phyloP scores from a whole-genome alignment of 2,113 vertebrate genomes.

The Sinocyclocheilus anophthalmus region DNA sequence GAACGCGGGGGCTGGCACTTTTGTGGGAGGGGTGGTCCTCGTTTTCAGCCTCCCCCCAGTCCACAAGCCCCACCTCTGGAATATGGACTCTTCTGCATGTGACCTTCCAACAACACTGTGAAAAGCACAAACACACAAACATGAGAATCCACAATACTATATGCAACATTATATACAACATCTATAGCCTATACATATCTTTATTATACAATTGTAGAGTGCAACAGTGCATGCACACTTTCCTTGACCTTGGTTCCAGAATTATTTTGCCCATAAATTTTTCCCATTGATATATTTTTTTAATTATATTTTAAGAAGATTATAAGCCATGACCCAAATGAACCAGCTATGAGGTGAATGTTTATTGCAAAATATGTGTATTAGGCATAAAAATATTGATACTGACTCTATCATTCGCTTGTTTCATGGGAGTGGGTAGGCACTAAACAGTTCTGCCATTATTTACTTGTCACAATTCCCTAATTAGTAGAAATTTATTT shows the following conservation, averaged over 20 bases:
- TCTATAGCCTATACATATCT: background rate
- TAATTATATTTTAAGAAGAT: background rate
- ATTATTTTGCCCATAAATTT: background rate
- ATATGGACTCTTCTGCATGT: conserved; percentile 79
- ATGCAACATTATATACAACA: background rate
- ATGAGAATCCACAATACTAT: background rate
- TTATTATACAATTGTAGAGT: background rate
- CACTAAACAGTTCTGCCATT: background rate
- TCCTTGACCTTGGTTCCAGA: background rate
- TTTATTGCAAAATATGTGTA: background rate
- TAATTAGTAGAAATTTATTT: background rate
- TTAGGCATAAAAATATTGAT: background rate
- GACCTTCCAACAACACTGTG: conserved; percentile 76
- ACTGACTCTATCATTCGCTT: too few relatives aligned
- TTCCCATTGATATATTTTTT: background rate
- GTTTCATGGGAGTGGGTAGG: background rate
- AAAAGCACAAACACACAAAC: conserved; percentile 44
- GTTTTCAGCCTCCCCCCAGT: conserved; percentile 85
- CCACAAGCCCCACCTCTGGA: conserved; percentile 79
- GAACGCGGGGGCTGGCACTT: conserved; percentile 81
- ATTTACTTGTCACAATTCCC: background rate
- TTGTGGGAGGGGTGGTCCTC: conserved; percentile 82
- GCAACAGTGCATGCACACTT: background rate
- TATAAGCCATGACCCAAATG: background rate
- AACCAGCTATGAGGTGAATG: background rate